Evolutionary conservation across 2,888 invertebrate species (phyloP), one percentile per base, ranked within the genome.

Genomic region (Pachydiplax longipennis): DNA sequence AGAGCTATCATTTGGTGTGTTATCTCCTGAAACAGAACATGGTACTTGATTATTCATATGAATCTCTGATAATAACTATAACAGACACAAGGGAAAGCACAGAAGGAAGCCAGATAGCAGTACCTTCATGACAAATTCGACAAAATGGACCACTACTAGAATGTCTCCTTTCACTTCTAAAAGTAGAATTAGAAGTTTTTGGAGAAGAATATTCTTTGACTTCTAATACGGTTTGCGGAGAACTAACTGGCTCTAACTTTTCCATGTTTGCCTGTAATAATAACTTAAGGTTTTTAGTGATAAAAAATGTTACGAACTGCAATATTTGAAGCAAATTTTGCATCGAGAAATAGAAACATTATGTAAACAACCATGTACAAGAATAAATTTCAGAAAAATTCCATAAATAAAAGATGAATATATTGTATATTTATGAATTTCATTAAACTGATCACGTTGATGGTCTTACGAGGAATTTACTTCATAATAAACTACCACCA

Each of bases 61-160:
- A 8, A 44, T 44, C 12, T n/a, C 12, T 25, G 65, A 1, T 40
- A 40, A 40, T 25, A 90, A 90, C 22, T 5, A 25, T 13, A 12
- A 90, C 25, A 83, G 48, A 13, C 31, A 12, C 25, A 5, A 10
- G 25, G 25, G 12, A 73, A 73, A 0, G 12, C 31, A 13, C 4
- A 22, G 31, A 31, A 10, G 10, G 2, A 58, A 2, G 12, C 3
- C 13, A 25, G n/a, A 73, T 31, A 31, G 73, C 81, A 91, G n/a
- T 92, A 91, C 95, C 94, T 92, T 95, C 95, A 92, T 95, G 95
- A 92, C 95, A 95, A 91, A 95, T 95, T 82, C 95, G 94, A 92
- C 95, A 95, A 61, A 94, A 93, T 12, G 93, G 92, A 25, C 92
- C 92, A 22, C 91, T 90, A 73, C 92, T 92, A 6, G 91, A 92